Conservation (phyloP, 2,113 vertebrate species). For the Microcebus lehilahytsara region DNA sequence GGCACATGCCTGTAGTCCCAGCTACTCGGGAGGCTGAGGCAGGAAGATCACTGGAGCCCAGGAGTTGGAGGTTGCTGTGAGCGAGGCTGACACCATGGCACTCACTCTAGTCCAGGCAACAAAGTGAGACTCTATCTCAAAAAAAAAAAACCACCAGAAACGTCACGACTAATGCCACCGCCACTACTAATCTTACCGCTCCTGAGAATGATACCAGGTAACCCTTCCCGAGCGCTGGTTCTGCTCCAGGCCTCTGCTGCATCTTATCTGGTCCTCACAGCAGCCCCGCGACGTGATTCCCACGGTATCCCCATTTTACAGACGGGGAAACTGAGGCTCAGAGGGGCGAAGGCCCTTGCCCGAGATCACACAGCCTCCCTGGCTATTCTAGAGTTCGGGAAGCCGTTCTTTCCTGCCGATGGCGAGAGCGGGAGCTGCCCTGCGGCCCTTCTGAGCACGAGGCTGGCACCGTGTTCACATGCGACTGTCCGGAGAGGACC, state of each 20-base stretch:
- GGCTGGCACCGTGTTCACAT: neutral
- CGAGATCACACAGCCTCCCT: neutral
- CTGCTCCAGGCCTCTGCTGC: too few species aligned
- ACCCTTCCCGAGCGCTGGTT: neutral
- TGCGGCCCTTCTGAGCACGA: accelerated
- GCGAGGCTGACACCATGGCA: too few species aligned
- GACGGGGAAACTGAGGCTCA: neutral
- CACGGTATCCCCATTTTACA: neutral
- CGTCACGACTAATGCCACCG: neutral
- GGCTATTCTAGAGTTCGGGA: neutral
- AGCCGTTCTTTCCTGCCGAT: neutral
- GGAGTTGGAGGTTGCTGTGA: too few species aligned
- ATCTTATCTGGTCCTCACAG: neutral
- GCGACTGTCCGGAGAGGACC: too few species aligned
- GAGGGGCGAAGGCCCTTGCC: neutral
- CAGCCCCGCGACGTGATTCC: neutral
- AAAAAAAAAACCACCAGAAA: neutral
- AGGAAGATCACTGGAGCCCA: too few species aligned
- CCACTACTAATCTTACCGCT: neutral
- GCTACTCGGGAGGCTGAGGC: too few species aligned
- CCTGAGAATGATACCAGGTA: neutral
- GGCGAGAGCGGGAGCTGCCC: neutral
- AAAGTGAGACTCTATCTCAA: too few species aligned
- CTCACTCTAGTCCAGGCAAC: too few species aligned
- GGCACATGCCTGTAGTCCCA: too few species aligned